Base-by-base conservation (phyloP, 2,113 vertebrate species). In the Amphiprion ocellaris region DNA sequence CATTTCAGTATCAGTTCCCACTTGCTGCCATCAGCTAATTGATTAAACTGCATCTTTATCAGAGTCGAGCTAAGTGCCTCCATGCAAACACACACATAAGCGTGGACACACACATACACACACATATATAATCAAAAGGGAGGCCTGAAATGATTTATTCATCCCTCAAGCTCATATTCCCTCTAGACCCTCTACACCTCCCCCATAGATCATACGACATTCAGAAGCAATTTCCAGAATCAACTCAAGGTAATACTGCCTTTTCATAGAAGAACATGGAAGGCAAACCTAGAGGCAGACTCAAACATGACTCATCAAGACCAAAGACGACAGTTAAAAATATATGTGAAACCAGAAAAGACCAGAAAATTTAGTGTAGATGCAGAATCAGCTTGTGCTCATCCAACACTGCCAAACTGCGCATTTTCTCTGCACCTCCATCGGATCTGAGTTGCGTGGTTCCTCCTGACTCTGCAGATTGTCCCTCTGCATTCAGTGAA, bases 121-220 rank as follows among this genome's bases (percentile, higher is more conserved):
- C 28, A 46, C 53, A 65, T 39, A 58, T 41, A 72, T 81, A 93
- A 85, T 89, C 79, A 82, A 74, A 87, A 59, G 26, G 47, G 28
- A 60, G 84, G n/a, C 59, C 52, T 69, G 10, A 66, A 70, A 39
- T 87, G 72, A 89, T 92, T 93, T 93, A 92, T 94, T 93, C 87
- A 92, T 90, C 83, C 67, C 74, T 10, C 28, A 61, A 79, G 68
- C 58, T 72, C 33, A 56, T 0, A 5, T 62, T 77, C 10, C 58
- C 67, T 28, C 80, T 74, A 52, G 21, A 59, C 47, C 28, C 14
- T 14, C 28, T 4, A 23, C 75, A 83, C 86, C 74, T 87, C 89
- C 89, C 89, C 87, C 88, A 80, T 50, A 60, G 11, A 77, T 77
- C 69, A 41, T 47, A 24, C n/a, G 1, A 68, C 79, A 44, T 73